A percentile compares a stretch with the other conserved stretches of the same genome.
These are phyloP conservation scores for Ictalurus furcatus DNA, from an alignment of 2,113 vertebrate genomes.

Conservation along the genomic window DNA sequence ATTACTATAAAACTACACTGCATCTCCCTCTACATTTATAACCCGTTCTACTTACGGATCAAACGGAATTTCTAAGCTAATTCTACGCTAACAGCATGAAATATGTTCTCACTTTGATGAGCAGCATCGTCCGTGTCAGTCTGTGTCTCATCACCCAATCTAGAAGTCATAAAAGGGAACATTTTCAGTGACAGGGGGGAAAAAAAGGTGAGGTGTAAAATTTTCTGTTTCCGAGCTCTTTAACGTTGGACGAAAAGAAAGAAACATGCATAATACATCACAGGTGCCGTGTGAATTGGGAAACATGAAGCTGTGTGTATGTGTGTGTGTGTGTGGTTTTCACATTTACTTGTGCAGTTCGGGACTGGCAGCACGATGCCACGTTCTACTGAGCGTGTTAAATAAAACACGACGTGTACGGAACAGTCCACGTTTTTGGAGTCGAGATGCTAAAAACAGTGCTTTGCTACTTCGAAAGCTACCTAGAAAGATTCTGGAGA, in stretches of 20 bases:
- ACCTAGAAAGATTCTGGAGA: neutral
- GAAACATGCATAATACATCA: conserved; percentile 51
- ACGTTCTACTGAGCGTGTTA: conserved; percentile 25
- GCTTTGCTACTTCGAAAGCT: neutral
- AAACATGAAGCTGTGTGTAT: neutral
- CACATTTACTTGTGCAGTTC: neutral
- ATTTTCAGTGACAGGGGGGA: neutral
- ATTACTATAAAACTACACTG: no score
- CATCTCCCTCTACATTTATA: neutral
- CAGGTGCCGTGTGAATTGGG: neutral
- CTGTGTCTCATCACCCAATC: neutral
- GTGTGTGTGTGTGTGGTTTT: neutral
- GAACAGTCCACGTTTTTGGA: conserved; percentile 15
- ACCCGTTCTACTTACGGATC: neutral
- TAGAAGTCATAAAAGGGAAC: neutral
- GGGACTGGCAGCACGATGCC: neutral
- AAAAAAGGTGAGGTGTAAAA: neutral
- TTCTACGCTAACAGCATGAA: neutral
- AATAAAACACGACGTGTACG: conserved; percentile 1
- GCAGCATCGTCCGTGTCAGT: neutral
- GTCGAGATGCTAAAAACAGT: conserved; percentile 2
- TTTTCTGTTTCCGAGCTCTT: neutral
- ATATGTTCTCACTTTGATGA: neutral
- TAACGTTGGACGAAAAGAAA: conserved; percentile 1
- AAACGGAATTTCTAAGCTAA: no score